Percentiles rank a stretch among this genome's conserved stretches.
Evolutionary conservation across 2,888 invertebrate genomes (phyloP).

Genomic region (Brachyptera putata): DNA sequence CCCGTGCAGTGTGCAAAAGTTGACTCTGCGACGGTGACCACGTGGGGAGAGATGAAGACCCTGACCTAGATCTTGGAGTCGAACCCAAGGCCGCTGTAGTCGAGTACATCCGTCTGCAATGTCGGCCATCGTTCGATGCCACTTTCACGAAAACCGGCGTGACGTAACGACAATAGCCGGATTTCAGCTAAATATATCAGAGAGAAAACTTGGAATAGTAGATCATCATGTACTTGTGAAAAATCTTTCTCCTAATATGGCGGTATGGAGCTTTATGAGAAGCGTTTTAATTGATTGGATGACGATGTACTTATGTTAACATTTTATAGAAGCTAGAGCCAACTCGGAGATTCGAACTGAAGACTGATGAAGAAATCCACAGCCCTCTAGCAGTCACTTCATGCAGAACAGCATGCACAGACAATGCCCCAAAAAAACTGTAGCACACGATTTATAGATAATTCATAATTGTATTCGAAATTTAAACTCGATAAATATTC

Average conservation of each 20-base stretch:
- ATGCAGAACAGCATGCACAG: not conserved
- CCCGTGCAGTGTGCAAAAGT: conserved; percentile 13
- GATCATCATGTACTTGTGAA: not conserved
- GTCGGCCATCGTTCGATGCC: conserved; percentile 27
- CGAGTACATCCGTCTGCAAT: conserved; percentile 28
- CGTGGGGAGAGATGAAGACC: conserved; percentile 27
- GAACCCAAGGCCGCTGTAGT: conserved; percentile 29
- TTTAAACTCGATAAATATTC: not conserved
- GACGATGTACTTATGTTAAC: too few species aligned
- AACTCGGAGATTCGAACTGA: not conserved
- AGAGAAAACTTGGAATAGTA: not conserved
- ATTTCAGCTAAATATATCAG: conserved; percentile 12
- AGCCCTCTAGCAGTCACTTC: not conserved
- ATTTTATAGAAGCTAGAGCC: too few species aligned
- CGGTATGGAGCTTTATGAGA: too few species aligned
- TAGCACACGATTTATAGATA: not conserved
- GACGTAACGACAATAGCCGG: conserved; percentile 26
- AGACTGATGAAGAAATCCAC: not conserved
- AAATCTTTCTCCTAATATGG: not conserved
- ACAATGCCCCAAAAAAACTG: not conserved
- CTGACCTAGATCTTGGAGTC: conserved; percentile 30
- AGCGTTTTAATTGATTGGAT: too few species aligned
- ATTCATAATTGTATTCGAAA: not conserved
- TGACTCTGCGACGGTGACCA: conserved; percentile 4
- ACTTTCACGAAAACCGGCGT: conserved; percentile 30